Conservation (phyloP, 1,140 invertebrate genomes). For the Anastrepha ludens region DNA sequence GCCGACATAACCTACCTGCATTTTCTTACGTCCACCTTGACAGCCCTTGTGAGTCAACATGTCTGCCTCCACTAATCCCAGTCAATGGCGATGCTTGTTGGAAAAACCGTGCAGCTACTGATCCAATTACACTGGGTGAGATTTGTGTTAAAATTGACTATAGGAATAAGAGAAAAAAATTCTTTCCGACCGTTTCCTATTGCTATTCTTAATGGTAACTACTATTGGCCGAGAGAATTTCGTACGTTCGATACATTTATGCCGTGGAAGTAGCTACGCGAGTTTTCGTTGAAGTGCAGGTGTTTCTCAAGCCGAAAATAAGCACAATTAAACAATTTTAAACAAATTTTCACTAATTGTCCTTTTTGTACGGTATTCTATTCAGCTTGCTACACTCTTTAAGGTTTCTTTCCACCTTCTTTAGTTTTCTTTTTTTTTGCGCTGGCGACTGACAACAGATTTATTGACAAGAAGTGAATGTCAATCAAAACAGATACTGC, state of each 20-base stretch:
- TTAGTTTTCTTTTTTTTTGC: background rate
- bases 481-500: background rate
- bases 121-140: background rate
- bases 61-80: background rate
- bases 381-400: background rate
- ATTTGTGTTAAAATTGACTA: background rate
- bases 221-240: background rate
- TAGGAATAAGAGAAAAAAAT: background rate
- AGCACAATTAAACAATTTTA: background rate
- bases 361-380: constrained; percentile 7
- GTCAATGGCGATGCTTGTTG: background rate
- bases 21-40: constrained; percentile 80
- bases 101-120: background rate
- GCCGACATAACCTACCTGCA: constrained; percentile 76
- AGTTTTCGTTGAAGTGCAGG: background rate
- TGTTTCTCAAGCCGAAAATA: background rate
- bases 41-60: constrained; percentile 74
- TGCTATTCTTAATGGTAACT: background rate
- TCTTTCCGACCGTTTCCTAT: background rate
- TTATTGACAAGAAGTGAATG: background rate
- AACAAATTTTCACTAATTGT: constrained; percentile 47
- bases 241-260: background rate
- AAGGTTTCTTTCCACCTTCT: background rate
- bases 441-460: background rate
- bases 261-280: background rate